A percentile compares a stretch with the other conserved stretches of the same genome.
phyloP scores from a whole-genome alignment of 2,797 vertebrate genomes.

The Catostomus latipinnis region DNA sequence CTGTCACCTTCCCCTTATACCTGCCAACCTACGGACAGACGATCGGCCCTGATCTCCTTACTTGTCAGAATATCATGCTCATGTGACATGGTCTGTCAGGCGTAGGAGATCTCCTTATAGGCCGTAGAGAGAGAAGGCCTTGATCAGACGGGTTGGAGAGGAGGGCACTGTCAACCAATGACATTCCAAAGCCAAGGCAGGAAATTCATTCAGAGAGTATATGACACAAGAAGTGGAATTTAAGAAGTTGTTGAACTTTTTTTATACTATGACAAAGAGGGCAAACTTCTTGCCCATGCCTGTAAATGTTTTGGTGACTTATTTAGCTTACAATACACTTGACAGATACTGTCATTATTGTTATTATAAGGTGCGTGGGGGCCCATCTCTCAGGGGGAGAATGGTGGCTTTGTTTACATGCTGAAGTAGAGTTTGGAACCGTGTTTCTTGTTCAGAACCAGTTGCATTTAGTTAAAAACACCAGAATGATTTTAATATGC shows the following conservation, averaged over 20 bases:
- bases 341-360: conserved; percentile 11
- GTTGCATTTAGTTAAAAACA: no score
- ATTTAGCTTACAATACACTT: not conserved
- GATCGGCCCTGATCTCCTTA: conserved; percentile 57
- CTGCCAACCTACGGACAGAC: conserved; percentile 45
- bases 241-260: conserved; percentile 12
- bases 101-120: conserved; percentile 66
- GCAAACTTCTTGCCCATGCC: no score
- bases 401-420: conserved; percentile 68
- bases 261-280: no score
- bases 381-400: conserved; percentile 58
- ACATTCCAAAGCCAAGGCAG: conserved; percentile 67
- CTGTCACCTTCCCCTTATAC: conserved; percentile 51
- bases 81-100: conserved; percentile 60
- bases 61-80: conserved; percentile 73
- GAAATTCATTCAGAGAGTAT: conserved; percentile 42
- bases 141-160: conserved; percentile 77
- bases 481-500: no score
- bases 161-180: conserved; percentile 70
- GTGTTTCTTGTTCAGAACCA: no score
- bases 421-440: conserved; percentile 43
- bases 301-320: not conserved
- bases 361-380: conserved; percentile 39
- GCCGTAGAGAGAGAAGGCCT: conserved; percentile 66
- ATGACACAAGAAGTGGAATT: conserved; percentile 52